Percentiles rank a stretch among this genome's conserved stretches.
phyloP scores from a whole-genome alignment of 2,888 invertebrate genomes.

The Drosophila histrio region DNA sequence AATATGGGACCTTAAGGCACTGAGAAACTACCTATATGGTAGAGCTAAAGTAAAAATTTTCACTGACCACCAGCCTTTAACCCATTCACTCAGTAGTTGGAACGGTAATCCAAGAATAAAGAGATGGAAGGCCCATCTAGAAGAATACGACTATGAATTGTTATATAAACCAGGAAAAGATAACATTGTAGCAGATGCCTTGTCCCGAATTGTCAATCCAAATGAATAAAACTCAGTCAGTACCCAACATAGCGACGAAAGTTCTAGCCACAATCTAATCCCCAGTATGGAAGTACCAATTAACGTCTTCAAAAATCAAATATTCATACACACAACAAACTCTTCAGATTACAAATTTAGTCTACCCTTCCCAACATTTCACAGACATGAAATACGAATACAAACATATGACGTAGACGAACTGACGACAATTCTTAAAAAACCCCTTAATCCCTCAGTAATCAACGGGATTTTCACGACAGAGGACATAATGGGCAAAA shows the following conservation, averaged over 20 bases:
- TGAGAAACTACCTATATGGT: constrained; percentile 78
- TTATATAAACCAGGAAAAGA: neutral
- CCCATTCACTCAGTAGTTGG: constrained; percentile 1
- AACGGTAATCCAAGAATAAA: no score
- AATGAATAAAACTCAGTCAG: neutral
- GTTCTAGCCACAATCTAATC: constrained; percentile 21
- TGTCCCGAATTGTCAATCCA: neutral
- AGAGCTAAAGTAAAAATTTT: constrained; percentile 45
- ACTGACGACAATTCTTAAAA: neutral
- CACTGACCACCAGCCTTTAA: constrained; percentile 36
- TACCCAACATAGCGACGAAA: neutral
- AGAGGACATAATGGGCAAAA: neutral
- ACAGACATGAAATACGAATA: neutral
- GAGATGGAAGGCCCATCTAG: neutral
- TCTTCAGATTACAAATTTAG: neutral
- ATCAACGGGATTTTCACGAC: neutral
- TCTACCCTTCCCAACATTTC: neutral
- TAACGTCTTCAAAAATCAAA: no score
- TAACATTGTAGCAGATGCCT: neutral
- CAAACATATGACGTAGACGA: neutral
- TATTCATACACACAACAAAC: neutral
- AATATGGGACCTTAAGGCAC: constrained; percentile 21
- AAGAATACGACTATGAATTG: neutral
- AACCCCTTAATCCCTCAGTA: neutral
- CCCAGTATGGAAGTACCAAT: constrained; percentile 29